These are phyloP conservation scores for Salticus scenicus DNA, from an alignment of 2,888 invertebrate species.

Conservation along the genomic window DNA sequence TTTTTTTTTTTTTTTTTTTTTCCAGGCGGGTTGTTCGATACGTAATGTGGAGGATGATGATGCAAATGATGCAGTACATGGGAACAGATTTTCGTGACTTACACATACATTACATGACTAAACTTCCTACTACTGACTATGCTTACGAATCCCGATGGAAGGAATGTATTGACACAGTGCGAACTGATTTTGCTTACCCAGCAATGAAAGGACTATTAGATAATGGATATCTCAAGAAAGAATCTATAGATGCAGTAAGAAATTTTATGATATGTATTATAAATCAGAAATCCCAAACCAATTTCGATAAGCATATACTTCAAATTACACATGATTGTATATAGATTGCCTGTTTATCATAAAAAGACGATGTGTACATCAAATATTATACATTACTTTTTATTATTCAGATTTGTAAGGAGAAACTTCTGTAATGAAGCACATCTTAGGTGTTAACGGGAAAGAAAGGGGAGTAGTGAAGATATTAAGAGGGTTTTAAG, in stretches of 20 bases:
- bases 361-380: too few relatives aligned
- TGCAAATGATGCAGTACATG: slow-evolving; percentile 31
- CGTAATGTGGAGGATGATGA: slow-evolving; percentile 33
- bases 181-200: slow-evolving; percentile 27
- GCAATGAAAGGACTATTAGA: slow-evolving; percentile 22
- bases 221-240: background rate
- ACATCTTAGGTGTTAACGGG: too few relatives aligned
- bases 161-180: slow-evolving; percentile 30
- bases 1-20: background rate
- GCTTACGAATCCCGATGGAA: slow-evolving; percentile 29
- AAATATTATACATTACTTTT: too few relatives aligned
- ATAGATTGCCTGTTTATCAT: too few relatives aligned
- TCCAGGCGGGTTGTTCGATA: background rate
- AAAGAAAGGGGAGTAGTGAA: too few relatives aligned
- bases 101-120: slow-evolving; percentile 7
- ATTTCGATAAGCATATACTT: too few relatives aligned
- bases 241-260: background rate
- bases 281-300: too few relatives aligned
- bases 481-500: too few relatives aligned
- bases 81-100: background rate
- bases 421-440: too few relatives aligned
- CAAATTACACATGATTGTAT: too few relatives aligned
- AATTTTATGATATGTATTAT: too few relatives aligned
- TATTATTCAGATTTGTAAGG: too few relatives aligned
- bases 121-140: slow-evolving; percentile 8